Conservation (phyloP, 2,888 invertebrate genomes). For the Elaeidobius kamerunicus region DNA sequence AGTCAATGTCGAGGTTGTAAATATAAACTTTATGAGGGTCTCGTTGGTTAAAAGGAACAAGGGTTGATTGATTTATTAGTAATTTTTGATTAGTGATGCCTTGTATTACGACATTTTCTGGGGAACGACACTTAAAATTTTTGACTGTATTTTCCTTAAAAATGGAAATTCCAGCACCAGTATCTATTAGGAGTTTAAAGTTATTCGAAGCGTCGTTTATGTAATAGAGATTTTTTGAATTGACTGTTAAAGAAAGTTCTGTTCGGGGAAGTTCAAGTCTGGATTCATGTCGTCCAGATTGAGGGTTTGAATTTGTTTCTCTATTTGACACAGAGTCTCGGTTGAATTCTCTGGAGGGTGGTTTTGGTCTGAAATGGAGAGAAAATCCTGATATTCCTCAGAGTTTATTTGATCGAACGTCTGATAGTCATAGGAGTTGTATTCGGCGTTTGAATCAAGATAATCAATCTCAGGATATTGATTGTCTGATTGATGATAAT, state of each 20-base stretch:
- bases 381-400: neutral
- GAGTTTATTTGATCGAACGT: neutral
- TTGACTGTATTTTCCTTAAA: constrained; percentile 13
- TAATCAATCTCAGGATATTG: neutral
- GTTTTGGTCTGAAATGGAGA: neutral
- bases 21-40: constrained; percentile 8
- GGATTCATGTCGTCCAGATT: constrained; percentile 1
- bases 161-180: constrained; percentile 19
- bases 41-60: constrained; percentile 7
- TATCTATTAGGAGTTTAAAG: constrained; percentile 13
- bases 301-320: neutral
- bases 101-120: constrained; percentile 14
- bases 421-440: neutral
- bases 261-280: neutral
- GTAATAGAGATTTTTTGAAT: neutral
- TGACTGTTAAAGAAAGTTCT: neutral
- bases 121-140: constrained; percentile 8
- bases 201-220: neutral
- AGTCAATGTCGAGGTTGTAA: constrained; percentile 11
- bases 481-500: neutral
- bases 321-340: neutral
- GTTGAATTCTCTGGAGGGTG: neutral
- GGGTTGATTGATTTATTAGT: constrained; percentile 7
- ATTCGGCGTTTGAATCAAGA: neutral
- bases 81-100: constrained; percentile 15